phyloP scores from a whole-genome alignment of 2,797 vertebrate genomes.

The Peromyscus attwateri region DNA sequence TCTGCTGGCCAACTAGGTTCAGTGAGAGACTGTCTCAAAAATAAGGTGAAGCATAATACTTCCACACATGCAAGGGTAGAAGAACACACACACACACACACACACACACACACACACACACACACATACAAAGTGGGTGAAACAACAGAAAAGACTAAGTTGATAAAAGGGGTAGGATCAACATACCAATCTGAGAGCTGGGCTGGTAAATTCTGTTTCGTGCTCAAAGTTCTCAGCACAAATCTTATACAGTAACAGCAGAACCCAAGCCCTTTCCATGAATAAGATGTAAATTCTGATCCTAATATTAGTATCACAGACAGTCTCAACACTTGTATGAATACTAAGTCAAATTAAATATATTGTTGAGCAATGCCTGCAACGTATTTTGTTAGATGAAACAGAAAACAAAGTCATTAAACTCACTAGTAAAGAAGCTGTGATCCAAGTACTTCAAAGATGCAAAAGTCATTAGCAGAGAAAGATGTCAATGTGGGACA shows the following conservation, averaged over 20 bases:
- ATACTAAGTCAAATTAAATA: conserved; percentile 70
- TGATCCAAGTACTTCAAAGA: conserved; percentile 82
- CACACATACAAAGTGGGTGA: background rate
- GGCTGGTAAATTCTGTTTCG: conserved; percentile 16
- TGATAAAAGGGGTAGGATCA: background rate
- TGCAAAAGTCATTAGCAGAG: conserved; percentile 77
- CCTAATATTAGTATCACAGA: background rate
- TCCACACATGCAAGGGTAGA: background rate
- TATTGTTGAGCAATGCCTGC: conserved; percentile 74
- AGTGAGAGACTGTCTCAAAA: background rate
- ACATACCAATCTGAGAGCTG: conserved; percentile 26
- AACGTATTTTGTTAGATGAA: conserved; percentile 68
- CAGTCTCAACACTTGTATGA: conserved; percentile 50
- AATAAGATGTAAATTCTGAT: conserved; percentile 13
- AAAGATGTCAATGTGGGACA: conserved; percentile 49
- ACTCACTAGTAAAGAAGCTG: conserved; percentile 76
- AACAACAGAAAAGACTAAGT: background rate
- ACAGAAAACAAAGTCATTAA: conserved; percentile 83
- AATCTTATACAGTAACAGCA: background rate
- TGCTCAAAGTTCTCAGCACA: background rate
- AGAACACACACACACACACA: background rate
- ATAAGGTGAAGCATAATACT: background rate
- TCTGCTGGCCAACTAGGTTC: background rate
- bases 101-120: background rate
- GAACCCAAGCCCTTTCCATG: background rate